Conservation (phyloP, 2,888 invertebrate species). For the Synanthedon tipuliformis region DNA sequence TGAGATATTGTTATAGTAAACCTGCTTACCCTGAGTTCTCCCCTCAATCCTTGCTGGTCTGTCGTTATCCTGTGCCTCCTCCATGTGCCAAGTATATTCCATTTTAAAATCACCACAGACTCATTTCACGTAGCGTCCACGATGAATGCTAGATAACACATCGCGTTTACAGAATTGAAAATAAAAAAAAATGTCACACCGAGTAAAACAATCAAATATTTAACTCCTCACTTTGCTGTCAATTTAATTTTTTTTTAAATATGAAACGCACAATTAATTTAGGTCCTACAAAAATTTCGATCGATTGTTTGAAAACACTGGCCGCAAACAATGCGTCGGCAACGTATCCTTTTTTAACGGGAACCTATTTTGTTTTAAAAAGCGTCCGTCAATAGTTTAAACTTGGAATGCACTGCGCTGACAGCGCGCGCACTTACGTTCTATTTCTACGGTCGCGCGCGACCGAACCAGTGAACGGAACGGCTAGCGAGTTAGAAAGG, state of each 20-base stretch:
- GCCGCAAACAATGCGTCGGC: constrained; percentile 9
- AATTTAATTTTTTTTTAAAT: no score
- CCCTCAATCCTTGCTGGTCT: constrained; percentile 28
- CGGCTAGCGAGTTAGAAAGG: constrained; percentile 20
- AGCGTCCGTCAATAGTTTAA: constrained; percentile 56
- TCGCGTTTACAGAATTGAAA: constrained; percentile 9
- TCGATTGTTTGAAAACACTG: constrained; percentile 14
- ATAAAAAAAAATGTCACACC: neutral
- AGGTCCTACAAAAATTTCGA: neutral
- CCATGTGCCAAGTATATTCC: constrained; percentile 66
- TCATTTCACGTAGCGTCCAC: constrained; percentile 29
- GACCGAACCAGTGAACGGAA: constrained; percentile 31
- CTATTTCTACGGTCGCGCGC: constrained; percentile 40
- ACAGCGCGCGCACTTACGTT: constrained; percentile 24
- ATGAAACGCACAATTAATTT: no score
- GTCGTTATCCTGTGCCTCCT: constrained; percentile 37
- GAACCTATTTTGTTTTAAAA: constrained; percentile 22
- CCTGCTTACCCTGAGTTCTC: constrained; percentile 41
- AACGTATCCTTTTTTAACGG: constrained; percentile 11
- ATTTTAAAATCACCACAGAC: constrained; percentile 31
- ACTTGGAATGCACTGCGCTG: constrained; percentile 60
- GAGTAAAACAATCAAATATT: no score
- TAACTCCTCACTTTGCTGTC: no score
- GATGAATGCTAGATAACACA: constrained; percentile 25
- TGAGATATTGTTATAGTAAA: neutral